Evolutionary conservation across 2,888 invertebrate genomes (phyloP).

Genomic region (Oasisia sp.): DNA sequence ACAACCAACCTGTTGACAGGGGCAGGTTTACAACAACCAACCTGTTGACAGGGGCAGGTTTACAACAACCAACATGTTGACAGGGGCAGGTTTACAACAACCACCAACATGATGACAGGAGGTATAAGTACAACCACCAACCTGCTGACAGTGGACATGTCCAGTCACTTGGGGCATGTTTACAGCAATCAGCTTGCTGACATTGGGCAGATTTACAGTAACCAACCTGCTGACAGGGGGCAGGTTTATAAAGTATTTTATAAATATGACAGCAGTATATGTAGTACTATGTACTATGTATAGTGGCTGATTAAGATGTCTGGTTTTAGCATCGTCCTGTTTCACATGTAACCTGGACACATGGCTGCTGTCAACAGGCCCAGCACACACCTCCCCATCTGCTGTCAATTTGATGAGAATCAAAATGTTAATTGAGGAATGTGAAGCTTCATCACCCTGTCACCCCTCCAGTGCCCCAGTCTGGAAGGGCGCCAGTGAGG

Average conservation of each 20-base stretch:
- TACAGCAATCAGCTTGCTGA: no score
- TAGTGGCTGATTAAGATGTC: no score
- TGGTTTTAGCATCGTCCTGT: no score
- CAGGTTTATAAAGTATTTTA: background rate
- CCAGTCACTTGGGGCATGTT: no score
- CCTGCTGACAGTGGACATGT: no score
- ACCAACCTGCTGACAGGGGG: background rate
- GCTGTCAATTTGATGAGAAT: background rate
- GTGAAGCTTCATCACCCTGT: background rate
- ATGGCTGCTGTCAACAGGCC: background rate
- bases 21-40: no score
- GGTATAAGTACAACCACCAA: no score
- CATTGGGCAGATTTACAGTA: background rate
- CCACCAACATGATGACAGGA: no score
- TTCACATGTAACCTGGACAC: background rate
- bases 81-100: background rate
- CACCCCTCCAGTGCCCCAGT: background rate
- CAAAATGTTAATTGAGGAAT: background rate
- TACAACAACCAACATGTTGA: background rate
- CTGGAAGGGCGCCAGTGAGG: background rate
- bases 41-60: no score
- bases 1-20: no score
- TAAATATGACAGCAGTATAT: background rate
- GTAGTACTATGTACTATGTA: no score
- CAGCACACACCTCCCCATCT: background rate